These are phyloP conservation scores for Nothura maculosa DNA, from an alignment of 2,797 vertebrate species.

Conservation along the genomic window DNA sequence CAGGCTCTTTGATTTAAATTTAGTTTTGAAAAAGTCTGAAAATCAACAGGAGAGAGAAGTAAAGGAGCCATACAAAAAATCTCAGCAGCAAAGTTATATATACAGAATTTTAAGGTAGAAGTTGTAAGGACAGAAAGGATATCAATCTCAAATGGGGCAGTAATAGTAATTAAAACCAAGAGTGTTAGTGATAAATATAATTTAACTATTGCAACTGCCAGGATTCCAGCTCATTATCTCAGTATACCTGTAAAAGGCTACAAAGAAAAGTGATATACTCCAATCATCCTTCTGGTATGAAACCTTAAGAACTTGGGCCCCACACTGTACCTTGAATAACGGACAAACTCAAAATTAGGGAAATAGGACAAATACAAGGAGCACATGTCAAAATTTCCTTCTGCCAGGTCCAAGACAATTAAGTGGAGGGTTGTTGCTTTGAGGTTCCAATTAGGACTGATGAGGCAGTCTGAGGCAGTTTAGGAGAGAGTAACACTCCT, in stretches of 20 bases:
- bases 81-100: not conserved
- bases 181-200: not conserved
- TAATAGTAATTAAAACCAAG: not conserved
- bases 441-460: not conserved
- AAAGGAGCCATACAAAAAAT: constrained; percentile 31
- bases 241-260: not conserved
- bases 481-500: not conserved
- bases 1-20: constrained; percentile 32
- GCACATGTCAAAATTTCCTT: not conserved
- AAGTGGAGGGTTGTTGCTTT: not conserved
- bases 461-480: not conserved
- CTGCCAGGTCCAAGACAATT: not conserved
- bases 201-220: not conserved
- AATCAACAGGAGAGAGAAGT: constrained; percentile 22
- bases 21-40: constrained; percentile 16
- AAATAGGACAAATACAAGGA: not conserved
- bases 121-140: not conserved
- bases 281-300: not conserved
- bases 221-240: not conserved
- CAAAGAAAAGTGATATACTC: not conserved
- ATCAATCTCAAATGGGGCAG: not conserved
- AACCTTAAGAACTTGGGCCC: not conserved
- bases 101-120: not conserved
- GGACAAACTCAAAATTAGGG: not conserved
- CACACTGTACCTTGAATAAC: not conserved